Evolutionary conservation across 1,140 invertebrate species (phyloP).

Genomic region (Conus betulinus): DNA sequence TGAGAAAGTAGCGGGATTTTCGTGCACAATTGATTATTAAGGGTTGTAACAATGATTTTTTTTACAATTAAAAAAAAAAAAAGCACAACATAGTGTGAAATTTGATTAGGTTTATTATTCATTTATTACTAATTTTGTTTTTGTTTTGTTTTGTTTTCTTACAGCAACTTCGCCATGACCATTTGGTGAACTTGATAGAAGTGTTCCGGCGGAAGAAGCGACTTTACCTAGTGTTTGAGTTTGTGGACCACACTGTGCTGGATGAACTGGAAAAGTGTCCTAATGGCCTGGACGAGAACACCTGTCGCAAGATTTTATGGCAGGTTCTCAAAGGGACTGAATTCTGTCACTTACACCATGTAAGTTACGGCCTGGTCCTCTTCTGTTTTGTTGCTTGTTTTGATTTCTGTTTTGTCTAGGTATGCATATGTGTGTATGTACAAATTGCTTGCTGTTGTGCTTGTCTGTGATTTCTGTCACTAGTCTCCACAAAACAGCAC

Average conservation of each 20-base stretch:
- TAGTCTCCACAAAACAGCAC: too few relatives aligned
- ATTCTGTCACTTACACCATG: slow-evolving; percentile 90
- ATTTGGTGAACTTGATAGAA: slow-evolving; percentile 91
- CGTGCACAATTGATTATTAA: too few relatives aligned
- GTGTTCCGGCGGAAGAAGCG: slow-evolving; percentile 88
- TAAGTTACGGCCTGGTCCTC: slow-evolving; percentile 77
- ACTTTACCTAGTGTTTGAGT: slow-evolving; percentile 93
- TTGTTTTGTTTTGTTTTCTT: not conserved
- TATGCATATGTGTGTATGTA: too few relatives aligned
- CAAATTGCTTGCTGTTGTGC: too few relatives aligned
- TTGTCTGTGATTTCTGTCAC: too few relatives aligned
- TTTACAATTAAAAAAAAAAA: too few relatives aligned
- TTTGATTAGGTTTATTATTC: too few relatives aligned
- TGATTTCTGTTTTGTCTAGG: not conserved
- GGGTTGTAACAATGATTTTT: too few relatives aligned
- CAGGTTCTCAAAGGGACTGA: slow-evolving; percentile 90
- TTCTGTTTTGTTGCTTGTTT: not conserved
- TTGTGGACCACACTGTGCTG: slow-evolving; percentile 89
- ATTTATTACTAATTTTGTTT: too few relatives aligned
- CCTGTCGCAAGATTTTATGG: slow-evolving; percentile 85
- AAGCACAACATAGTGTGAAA: too few relatives aligned
- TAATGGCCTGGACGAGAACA: slow-evolving; percentile 84
- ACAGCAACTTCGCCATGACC: slow-evolving; percentile 91
- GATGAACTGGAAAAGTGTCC: slow-evolving; percentile 86
- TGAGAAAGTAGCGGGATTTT: too few relatives aligned